These are phyloP conservation scores for Rhodinocichla rosea DNA, from an alignment of 2,113 vertebrate species.

Conservation along the genomic window DNA sequence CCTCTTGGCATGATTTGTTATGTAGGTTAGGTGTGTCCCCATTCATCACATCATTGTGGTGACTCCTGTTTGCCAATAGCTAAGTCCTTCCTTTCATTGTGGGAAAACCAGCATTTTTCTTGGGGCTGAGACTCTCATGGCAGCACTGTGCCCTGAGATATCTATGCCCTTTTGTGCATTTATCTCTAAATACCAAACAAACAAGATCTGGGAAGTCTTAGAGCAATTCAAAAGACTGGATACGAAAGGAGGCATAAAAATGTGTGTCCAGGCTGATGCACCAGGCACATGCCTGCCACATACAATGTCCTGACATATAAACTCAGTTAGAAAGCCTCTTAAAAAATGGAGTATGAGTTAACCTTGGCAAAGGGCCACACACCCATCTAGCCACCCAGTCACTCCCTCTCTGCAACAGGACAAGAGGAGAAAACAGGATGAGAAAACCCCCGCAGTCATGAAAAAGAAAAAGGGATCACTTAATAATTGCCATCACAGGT, in stretches of 20 bases:
- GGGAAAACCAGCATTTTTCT: neutral
- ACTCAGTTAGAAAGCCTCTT: neutral
- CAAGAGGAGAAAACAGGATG: neutral
- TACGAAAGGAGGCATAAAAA: neutral
- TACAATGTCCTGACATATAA: fast-evolving
- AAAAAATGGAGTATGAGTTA: neutral
- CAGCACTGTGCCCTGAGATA: neutral
- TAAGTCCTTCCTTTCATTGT: neutral
- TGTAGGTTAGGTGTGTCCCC: neutral
- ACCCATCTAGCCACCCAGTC: neutral
- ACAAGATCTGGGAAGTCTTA: neutral
- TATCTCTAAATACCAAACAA: neutral
- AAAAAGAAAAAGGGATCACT: neutral
- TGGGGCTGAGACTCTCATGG: neutral
- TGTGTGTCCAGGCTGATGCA: neutral
- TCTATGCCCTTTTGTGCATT: neutral
- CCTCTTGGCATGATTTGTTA: neutral
- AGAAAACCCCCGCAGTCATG: neutral
- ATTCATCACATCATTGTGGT: neutral
- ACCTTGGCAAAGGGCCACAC: neutral
- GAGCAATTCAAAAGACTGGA: neutral
- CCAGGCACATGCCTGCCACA: neutral
- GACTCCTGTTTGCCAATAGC: neutral
- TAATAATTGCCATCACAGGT: neutral
- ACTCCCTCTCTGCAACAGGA: neutral